Base-by-base conservation (phyloP, 1,140 invertebrate species). In the Acromyrmex charruanus region DNA sequence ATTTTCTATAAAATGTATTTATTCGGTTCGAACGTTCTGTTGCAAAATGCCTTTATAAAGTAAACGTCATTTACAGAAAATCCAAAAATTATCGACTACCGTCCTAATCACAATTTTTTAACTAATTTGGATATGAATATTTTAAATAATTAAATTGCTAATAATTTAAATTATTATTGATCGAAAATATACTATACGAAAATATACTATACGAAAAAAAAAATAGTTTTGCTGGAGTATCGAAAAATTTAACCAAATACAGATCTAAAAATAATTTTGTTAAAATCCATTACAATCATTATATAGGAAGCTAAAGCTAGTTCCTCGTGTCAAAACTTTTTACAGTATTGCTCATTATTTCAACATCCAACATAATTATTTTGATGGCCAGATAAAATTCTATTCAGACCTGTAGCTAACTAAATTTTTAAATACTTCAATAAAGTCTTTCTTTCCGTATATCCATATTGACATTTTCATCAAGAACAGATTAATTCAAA, bases 1-100 rank as follows among this genome's bases (percentile, higher is more conserved):
- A 77, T 65, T 51, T 65, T 77, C n/a, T n/a, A 49, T 5, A 25
- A 77, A 44, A 28, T 12, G 6, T 9, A 63, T 63, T 49, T 49
- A 31, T 12, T 44, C 0, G 12, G 2, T 12, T 44, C 0, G 12
- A 2, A 59, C 3, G 16, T 77, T 77, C n/a, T 44, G 1, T 44
- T 28, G 18, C 5, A 6, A 35, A 39, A n/a, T 63, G 44, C 14
- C 7, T 61, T 44, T 18, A 4, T 61, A 44, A 28, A 61, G 10
- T 10, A 1, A 58, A 79, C 12, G 51, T 1, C 12, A 5, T 51
- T 65, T 16, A 63, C 0, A 51, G 6, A 7, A 3, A 14, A 9
- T 35, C 6, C 7, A 25, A 6, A 77, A 59, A 77, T 1, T 2
- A 44, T n/a, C 9, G 9, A 35, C 28, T 61, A 12, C 12, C 1